Evolutionary conservation across 2,797 vertebrate species (phyloP), one percentile per base, ranked within the genome.

Genomic region (Eleutherodactylus coqui): DNA sequence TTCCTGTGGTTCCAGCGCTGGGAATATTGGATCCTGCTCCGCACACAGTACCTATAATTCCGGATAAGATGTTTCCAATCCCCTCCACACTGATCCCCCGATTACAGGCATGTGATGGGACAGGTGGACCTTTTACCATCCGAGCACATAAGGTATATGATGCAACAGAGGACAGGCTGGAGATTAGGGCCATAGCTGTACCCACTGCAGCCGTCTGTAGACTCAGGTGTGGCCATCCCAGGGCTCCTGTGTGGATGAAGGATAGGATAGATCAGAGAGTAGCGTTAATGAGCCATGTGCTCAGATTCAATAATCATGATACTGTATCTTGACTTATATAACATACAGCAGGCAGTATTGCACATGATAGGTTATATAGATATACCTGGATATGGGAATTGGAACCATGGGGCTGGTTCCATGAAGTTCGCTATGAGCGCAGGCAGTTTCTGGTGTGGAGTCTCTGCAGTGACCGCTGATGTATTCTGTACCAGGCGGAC

Each of bases 71-170:
- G 88, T 92, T 96, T 80, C 95, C 93, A 76, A 96, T 78, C 1
- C 95, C 96, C 88, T 96, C 96, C 19, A 87, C 70, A 87, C 92
- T 93, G 76, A 96, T 91, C 0, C 95, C 96, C 5, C 96, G 91
- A 91, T 93, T 96, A 88, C 92, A 95, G 60, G 94, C 90, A 0
- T 94, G 88, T 0, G 90, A 69, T 3, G 94, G 93, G 1, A 92
- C 91, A 13, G 10, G 76, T 0, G 94, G 91, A 58, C 89, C 90
- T 78, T 9, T 88, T 87, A 95, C 87, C 75, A 95, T 89, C 85
- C 90, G 91, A 51, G 93, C 88, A 0, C 94, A 95, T 79, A 96
- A 81, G 81, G 95, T 88, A 0, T 96, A 96, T 89, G 95, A 96
- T 84, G 93, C 92, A 86, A 94, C 21, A 0, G 96, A 96, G 88